Base-by-base conservation (phyloP, 1,140 invertebrate species). In the Linepithema humile region DNA sequence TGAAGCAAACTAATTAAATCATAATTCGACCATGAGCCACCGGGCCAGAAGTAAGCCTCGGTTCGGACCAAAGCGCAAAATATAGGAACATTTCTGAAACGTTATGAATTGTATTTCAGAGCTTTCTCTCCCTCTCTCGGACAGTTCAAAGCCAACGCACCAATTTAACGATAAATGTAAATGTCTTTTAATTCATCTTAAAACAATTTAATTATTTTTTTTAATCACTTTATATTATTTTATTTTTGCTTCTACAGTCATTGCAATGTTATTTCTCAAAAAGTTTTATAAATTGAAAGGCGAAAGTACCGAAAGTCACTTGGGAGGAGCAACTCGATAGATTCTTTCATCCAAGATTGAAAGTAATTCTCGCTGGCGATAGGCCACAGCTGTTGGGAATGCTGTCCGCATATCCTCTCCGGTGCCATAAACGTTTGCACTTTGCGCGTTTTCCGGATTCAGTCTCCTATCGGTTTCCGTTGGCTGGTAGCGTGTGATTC, bases 361-460 rank as follows among this genome's bases (percentile, higher is more conserved):
- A 85, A 90, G 84, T 85, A 84, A 70, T 89, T 83, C 53, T 65
- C 53, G n/a, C 38, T 85, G 85, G 78, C 77, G 53, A 65, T 73
- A 48, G 23, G 57, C 74, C 83, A 83, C 75, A 43, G 7, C 64
- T 69, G 12, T 67, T 69, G 48, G 9, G 20, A 55, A 69, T 40
- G 40, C 17, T 40, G 23, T 43, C 7, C n/a, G 17, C 10, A 35
- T 65, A n/a, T 65, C 43, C 32, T 50, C 43, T 69, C 32, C 75
- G 38, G 6, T 43, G 10, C n/a, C 35, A 23, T 75, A 64, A 75
- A 75, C 73, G 73, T 69, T 80, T 69, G 48, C 64, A 69, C 64
- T 69, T 69, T 55, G 26, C 62, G n/a, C 64, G 26, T 23, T 69
- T 78, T 69, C 48, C 48, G 35, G 35, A 55, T 80, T 55, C 62